Percentiles rank a stretch among this genome's conserved stretches.
phyloP scores from a whole-genome alignment of 2,888 invertebrate species.

The Entomobrya proxima region DNA sequence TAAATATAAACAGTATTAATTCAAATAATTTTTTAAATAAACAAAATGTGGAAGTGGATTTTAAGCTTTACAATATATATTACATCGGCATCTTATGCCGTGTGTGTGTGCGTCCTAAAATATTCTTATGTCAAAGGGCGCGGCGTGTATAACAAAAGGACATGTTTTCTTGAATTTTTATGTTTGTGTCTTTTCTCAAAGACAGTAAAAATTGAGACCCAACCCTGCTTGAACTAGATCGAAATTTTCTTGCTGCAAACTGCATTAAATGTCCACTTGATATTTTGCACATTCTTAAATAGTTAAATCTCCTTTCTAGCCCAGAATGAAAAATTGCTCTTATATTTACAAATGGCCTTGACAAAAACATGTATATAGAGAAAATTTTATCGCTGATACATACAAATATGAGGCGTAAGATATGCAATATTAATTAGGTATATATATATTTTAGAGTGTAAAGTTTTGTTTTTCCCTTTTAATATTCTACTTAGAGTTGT shows the following conservation, averaged over 20 bases:
- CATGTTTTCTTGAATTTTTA: slow-evolving; percentile 14
- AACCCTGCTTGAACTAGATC: slow-evolving; percentile 53
- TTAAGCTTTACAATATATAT: too few species aligned
- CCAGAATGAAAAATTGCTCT: too few species aligned
- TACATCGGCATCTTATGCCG: too few species aligned
- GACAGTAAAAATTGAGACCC: slow-evolving; percentile 16
- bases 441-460: not conserved
- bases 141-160: too few species aligned
- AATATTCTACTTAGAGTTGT: not conserved
- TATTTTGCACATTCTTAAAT: too few species aligned
- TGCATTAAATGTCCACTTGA: not conserved
- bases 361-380: not conserved
- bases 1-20: too few species aligned
- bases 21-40: too few species aligned
- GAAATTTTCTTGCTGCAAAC: not conserved
- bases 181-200: slow-evolving; percentile 4
- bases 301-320: too few species aligned
- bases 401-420: not conserved
- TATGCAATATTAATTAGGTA: not conserved
- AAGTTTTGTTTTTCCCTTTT: not conserved
- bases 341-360: slow-evolving; percentile 8
- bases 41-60: too few species aligned
- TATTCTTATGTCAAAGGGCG: too few species aligned
- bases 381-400: not conserved
- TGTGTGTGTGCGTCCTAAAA: too few species aligned